phyloP scores from a whole-genome alignment of 2,888 invertebrate species.

The Junonia oenone region DNA sequence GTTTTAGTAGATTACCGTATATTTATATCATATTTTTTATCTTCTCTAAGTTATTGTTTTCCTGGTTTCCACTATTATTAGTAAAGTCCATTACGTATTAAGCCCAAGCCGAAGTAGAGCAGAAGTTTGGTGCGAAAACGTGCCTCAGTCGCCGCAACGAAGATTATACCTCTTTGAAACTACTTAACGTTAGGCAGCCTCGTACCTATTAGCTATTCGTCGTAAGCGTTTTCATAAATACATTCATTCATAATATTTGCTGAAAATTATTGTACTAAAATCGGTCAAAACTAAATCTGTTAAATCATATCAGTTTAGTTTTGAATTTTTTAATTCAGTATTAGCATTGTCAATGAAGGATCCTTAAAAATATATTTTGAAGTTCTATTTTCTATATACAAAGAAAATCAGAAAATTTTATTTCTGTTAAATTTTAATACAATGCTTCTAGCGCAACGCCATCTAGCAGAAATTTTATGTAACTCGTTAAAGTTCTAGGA shows the following conservation, averaged over 20 bases:
- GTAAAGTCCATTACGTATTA: slow-evolving; percentile 3
- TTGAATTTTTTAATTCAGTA: too few relatives aligned
- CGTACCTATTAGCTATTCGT: slow-evolving; percentile 1
- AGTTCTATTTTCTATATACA: too few relatives aligned
- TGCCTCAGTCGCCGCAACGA: neutral
- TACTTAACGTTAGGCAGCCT: neutral
- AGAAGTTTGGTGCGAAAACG: neutral
- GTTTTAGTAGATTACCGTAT: too few relatives aligned
- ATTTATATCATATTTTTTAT: too few relatives aligned
- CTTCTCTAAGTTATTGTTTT: neutral
- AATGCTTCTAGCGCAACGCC: neutral
- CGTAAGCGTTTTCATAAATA: neutral
- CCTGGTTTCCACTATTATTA: neutral
- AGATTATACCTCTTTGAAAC: slow-evolving; percentile 1
- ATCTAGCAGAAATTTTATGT: neutral
- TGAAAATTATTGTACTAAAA: neutral
- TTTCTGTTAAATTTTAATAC: neutral
- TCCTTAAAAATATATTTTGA: too few relatives aligned
- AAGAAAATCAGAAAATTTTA: too few relatives aligned
- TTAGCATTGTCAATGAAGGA: too few relatives aligned
- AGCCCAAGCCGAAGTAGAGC: neutral
- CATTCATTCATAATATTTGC: too few relatives aligned
- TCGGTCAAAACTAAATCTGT: neutral
- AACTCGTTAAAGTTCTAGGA: neutral
- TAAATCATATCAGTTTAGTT: neutral